Conservation (phyloP, 2,888 invertebrate species). For the Branchellion lobata region DNA sequence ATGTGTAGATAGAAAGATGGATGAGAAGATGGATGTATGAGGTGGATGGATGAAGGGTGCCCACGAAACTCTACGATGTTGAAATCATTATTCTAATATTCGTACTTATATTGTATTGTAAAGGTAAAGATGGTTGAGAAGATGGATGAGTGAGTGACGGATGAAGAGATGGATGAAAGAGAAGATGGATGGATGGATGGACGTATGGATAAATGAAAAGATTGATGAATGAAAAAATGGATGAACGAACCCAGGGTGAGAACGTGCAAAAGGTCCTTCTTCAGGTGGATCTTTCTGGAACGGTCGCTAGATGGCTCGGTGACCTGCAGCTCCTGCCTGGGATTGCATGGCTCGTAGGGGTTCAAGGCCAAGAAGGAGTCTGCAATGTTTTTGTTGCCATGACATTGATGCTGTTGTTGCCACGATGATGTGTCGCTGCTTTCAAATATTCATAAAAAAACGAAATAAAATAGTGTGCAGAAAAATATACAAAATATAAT, state of each 20-base stretch:
- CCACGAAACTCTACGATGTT: too few species aligned
- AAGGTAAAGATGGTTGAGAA: neutral
- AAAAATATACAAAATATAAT: too few species aligned
- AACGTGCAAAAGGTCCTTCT: neutral
- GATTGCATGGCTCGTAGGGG: neutral
- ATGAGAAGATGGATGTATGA: neutral
- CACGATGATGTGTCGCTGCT: too few species aligned
- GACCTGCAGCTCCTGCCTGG: neutral
- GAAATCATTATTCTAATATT: too few species aligned
- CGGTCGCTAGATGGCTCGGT: neutral
- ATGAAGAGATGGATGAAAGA: neutral
- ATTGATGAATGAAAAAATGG: neutral
- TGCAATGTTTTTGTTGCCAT: too few species aligned
- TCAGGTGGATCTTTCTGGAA: constrained; percentile 14
- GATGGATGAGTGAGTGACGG: neutral
- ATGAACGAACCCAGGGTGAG: constrained; percentile 12
- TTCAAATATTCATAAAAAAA: too few species aligned
- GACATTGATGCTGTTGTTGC: too few species aligned
- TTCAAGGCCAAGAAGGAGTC: constrained; percentile 25
- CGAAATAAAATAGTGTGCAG: too few species aligned
- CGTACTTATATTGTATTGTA: too few species aligned
- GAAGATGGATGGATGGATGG: neutral
- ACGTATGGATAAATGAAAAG: neutral
- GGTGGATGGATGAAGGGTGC: neutral
- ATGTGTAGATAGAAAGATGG: neutral